Conservation (phyloP, 1,140 invertebrate species). For the Orchesella cincta region DNA sequence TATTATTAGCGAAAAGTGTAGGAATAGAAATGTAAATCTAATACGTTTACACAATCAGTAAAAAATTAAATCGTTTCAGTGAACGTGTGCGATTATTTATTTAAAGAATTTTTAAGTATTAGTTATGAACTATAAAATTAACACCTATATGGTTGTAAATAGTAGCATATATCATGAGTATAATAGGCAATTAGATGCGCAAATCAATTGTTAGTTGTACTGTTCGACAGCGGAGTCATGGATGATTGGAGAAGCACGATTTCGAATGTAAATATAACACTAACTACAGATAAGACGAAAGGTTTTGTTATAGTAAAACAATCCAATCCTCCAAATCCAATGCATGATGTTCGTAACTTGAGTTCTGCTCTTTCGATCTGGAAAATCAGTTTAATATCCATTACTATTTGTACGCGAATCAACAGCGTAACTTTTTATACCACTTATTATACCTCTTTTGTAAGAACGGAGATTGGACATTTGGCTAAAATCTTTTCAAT, state of each 20-base stretch:
- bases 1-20: too few species aligned
- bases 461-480: slow-evolving; percentile 27
- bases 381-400: too few species aligned
- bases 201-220: too few species aligned
- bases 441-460: slow-evolving; percentile 5
- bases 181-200: too few species aligned
- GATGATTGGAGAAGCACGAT: slow-evolving; percentile 40
- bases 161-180: too few species aligned
- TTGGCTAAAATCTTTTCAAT: slow-evolving; percentile 30
- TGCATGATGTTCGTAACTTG: slow-evolving; percentile 7
- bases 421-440: slow-evolving; percentile 9
- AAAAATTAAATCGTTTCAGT: too few species aligned
- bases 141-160: too few species aligned
- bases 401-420: not conserved
- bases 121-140: too few species aligned
- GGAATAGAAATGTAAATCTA: too few species aligned
- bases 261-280: slow-evolving; percentile 44
- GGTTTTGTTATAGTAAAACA: slow-evolving; percentile 37
- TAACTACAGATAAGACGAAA: slow-evolving; percentile 34
- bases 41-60: too few species aligned
- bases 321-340: slow-evolving; percentile 31
- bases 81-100: too few species aligned
- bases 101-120: too few species aligned
- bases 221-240: not conserved
- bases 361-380: slow-evolving; percentile 38